These are phyloP conservation scores for Cylindroiulus punctatus DNA, from an alignment of 2,888 invertebrate species.

Conservation along the genomic window DNA sequence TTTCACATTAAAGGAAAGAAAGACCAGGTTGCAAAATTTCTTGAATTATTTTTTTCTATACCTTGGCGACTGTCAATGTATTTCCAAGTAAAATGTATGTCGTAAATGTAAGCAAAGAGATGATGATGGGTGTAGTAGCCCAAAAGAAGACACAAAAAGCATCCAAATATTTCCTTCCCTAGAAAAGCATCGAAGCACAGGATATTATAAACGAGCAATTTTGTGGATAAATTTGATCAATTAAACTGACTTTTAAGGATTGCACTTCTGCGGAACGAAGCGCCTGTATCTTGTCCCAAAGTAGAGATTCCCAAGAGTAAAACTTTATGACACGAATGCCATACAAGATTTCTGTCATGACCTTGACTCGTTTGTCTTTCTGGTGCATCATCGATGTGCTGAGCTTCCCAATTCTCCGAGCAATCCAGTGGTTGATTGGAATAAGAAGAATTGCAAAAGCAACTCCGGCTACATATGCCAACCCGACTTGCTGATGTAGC, in stretches of 20 bases:
- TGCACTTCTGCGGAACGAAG: slow-evolving; percentile 74
- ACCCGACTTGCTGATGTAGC: slow-evolving; percentile 86
- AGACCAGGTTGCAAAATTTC: not conserved
- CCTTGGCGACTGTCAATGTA: slow-evolving; percentile 85
- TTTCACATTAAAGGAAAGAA: not conserved
- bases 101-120: slow-evolving; percentile 84
- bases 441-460: slow-evolving; percentile 86
- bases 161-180: slow-evolving; percentile 91
- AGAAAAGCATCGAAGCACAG: slow-evolving; percentile 60
- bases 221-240: not conserved
- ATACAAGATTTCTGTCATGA: slow-evolving; percentile 85
- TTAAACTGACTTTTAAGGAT: slow-evolving; percentile 71
- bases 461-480: slow-evolving; percentile 91
- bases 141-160: slow-evolving; percentile 98
- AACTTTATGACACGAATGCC: slow-evolving; percentile 92
- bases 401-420: slow-evolving; percentile 84
- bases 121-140: slow-evolving; percentile 95
- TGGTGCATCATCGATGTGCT: slow-evolving; percentile 88
- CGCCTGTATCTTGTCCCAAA: slow-evolving; percentile 73
- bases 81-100: slow-evolving; percentile 81
- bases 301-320: slow-evolving; percentile 93
- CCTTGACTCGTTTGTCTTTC: slow-evolving; percentile 88
- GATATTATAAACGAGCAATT: not conserved
- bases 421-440: slow-evolving; percentile 90
- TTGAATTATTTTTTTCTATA: slow-evolving; percentile 62